Conservation (phyloP, 2,888 invertebrate genomes). For the Megalurothrips usitatus region DNA sequence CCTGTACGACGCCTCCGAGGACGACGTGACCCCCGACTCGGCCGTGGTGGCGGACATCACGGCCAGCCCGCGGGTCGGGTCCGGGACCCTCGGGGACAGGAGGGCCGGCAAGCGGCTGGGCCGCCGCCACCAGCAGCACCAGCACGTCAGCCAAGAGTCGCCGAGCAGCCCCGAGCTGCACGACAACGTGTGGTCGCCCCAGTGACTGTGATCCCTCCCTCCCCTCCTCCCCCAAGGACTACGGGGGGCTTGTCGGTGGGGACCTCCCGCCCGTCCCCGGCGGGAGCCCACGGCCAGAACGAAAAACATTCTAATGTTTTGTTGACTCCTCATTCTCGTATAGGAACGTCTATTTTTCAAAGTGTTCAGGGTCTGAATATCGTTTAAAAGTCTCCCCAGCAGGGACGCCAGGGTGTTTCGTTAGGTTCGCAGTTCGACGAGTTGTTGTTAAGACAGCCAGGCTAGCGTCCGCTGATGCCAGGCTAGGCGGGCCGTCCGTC, state of each 20-base stretch:
- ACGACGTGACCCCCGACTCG: constrained; percentile 19
- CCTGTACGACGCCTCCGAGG: constrained; percentile 19
- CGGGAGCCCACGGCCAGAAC: background rate
- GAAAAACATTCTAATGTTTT: too few species aligned
- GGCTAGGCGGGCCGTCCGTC: background rate
- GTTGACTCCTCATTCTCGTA: background rate
- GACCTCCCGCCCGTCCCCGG: background rate
- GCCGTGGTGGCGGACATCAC: constrained; percentile 19
- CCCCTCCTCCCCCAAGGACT: background rate
- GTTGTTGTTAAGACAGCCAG: background rate
- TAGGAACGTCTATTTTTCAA: background rate
- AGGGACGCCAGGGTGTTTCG: constrained; percentile 10
- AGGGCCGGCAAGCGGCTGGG: background rate
- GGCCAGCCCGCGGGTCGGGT: background rate
- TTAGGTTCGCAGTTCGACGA: background rate
- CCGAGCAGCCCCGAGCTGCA: constrained; percentile 19
- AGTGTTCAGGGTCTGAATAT: background rate
- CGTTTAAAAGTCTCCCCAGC: background rate
- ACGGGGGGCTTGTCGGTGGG: background rate
- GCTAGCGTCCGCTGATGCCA: background rate
- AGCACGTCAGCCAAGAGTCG: constrained; percentile 1
- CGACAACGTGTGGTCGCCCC: constrained; percentile 16
- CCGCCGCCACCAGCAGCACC: constrained; percentile 4
- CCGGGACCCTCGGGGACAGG: background rate
- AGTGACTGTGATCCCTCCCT: background rate